A percentile compares a stretch with the other conserved stretches of the same genome.
These are phyloP conservation scores for Eretmochelys imbricata DNA, from an alignment of 2,113 vertebrate genomes.

Conservation along the genomic window DNA sequence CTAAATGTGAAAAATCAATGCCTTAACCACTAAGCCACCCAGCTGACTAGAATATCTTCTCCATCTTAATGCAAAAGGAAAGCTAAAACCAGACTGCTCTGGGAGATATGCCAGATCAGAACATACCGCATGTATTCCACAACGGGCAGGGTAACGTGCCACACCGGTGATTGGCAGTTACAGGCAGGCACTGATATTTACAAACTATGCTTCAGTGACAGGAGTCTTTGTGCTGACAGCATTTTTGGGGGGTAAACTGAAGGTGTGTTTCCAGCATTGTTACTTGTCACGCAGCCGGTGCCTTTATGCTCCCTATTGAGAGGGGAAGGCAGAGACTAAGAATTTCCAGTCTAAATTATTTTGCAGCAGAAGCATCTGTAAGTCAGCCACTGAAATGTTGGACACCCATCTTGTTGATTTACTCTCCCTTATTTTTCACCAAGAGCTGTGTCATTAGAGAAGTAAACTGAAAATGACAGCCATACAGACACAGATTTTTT, in stretches of 20 bases:
- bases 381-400: not conserved
- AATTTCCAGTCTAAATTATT: not conserved
- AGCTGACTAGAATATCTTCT: conserved; percentile 63
- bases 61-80: conserved; percentile 41
- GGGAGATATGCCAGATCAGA: conserved; percentile 58
- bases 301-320: not conserved
- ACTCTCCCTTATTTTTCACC: not conserved
- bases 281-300: not conserved
- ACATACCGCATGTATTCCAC: not conserved
- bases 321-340: not conserved
- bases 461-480: not conserved
- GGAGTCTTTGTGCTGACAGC: not conserved
- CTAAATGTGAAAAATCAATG: conserved; percentile 35
- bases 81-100: conserved; percentile 56
- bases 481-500: not conserved
- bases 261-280: not conserved
- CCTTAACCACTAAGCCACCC: conserved; percentile 56
- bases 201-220: conserved; percentile 2
- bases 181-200: not conserved
- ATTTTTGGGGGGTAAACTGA: not conserved
- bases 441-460: not conserved
- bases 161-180: conserved; percentile 12
- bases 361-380: not conserved
- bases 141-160: not conserved
- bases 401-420: not conserved